phyloP scores from a whole-genome alignment of 2,797 vertebrate species.

The Halcyon badia region DNA sequence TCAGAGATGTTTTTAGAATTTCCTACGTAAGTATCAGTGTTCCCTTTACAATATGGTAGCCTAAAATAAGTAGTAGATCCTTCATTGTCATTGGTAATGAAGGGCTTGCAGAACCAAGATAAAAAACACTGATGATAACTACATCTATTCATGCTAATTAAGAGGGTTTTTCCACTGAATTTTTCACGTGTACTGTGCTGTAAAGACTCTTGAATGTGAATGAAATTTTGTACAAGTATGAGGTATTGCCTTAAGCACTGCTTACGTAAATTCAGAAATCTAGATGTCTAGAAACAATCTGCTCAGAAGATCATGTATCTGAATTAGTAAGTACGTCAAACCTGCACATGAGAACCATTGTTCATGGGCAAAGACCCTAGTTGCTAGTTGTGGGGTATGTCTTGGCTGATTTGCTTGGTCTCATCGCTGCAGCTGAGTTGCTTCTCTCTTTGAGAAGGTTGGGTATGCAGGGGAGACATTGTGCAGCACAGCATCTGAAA shows the following conservation, averaged over 20 bases:
- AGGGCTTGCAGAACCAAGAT: background rate
- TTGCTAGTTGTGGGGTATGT: background rate
- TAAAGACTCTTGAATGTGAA: background rate
- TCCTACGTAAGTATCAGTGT: background rate
- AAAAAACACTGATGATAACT: background rate
- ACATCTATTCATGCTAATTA: background rate
- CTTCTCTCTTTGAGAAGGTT: background rate
- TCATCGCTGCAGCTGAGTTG: background rate
- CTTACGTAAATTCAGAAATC: background rate
- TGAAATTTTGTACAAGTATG: background rate
- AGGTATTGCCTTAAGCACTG: background rate
- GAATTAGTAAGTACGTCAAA: background rate
- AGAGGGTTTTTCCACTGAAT: background rate
- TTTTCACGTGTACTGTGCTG: background rate
- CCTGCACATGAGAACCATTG: background rate
- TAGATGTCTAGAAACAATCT: background rate
- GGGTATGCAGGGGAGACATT: background rate
- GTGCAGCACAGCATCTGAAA: background rate
- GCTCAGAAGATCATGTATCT: background rate
- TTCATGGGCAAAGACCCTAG: accelerated
- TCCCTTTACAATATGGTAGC: background rate
- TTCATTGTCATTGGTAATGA: background rate
- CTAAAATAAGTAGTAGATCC: background rate
- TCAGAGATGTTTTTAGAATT: background rate
- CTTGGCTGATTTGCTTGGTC: background rate